phyloP scores from a whole-genome alignment of 2,888 invertebrate species.

The Acanthosepion lycidas region DNA sequence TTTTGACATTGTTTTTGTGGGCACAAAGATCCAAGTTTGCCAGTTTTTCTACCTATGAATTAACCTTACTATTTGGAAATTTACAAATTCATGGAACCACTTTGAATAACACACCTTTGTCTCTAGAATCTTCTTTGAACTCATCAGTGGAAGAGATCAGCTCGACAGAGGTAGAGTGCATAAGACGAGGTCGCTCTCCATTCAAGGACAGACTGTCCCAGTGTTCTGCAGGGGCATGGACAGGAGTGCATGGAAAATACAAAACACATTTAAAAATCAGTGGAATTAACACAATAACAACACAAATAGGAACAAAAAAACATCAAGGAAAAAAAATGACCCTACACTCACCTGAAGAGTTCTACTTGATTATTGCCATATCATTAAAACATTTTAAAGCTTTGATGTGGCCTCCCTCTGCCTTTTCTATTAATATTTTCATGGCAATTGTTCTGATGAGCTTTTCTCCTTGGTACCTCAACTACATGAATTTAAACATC shows the following conservation, averaged over 20 bases:
- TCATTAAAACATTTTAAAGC: no score
- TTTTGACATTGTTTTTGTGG: no score
- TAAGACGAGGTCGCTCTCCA: conserved; percentile 37
- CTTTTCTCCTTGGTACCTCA: no score
- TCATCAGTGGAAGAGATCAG: conserved; percentile 36
- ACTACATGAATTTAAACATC: no score
- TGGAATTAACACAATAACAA: neutral
- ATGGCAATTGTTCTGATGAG: no score
- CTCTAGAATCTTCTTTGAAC: neutral
- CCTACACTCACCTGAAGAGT: no score
- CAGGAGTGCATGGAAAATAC: neutral
- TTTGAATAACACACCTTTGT: neutral
- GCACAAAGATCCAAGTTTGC: no score
- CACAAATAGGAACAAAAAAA: neutral
- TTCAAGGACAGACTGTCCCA: conserved; percentile 42
- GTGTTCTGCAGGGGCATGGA: conserved; percentile 33
- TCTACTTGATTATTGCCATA: no score
- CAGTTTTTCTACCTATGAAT: neutral
- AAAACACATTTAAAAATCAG: neutral
- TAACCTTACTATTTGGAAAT: neutral
- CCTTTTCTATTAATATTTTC: no score
- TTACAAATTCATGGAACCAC: neutral
- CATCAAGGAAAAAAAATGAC: neutral
- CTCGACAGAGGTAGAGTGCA: conserved; percentile 46
- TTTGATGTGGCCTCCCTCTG: no score